A percentile compares a stretch with the other conserved stretches of the same genome.
These are phyloP conservation scores for Biston stratarius DNA, from an alignment of 2,888 invertebrate species.

Conservation along the genomic window DNA sequence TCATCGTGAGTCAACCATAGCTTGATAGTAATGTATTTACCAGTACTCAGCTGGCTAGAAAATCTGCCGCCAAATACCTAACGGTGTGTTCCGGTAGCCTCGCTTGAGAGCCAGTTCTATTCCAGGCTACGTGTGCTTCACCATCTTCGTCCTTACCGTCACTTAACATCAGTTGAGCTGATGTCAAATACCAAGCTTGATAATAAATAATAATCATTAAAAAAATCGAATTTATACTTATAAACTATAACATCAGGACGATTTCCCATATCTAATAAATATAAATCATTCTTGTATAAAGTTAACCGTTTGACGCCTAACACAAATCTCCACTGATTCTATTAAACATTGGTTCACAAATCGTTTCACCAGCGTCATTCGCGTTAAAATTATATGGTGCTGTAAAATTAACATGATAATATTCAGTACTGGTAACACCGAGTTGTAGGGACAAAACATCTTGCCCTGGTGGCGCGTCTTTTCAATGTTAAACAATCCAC, in stretches of 20 bases:
- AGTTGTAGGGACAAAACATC: slow-evolving; percentile 9
- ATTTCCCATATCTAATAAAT: slow-evolving; percentile 8
- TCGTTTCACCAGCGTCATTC: slow-evolving; percentile 38
- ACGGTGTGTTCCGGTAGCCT: no score
- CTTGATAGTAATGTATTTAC: no score
- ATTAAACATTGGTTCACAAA: slow-evolving; percentile 32
- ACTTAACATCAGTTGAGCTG: no score
- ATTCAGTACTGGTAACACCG: slow-evolving; percentile 29
- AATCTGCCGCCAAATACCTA: no score
- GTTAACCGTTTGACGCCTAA: slow-evolving; percentile 17
- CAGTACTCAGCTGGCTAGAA: no score
- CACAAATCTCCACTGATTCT: slow-evolving; percentile 20
- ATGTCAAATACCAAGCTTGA: no score
- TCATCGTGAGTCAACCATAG: no score
- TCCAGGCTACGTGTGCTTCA: no score
- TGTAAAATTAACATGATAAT: slow-evolving; percentile 46
- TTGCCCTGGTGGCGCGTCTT: slow-evolving; percentile 5
- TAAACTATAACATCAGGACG: background rate
- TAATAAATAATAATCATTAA: no score
- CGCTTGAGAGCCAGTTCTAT: no score
- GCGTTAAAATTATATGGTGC: slow-evolving; percentile 34
- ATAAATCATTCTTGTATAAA: slow-evolving; percentile 12
- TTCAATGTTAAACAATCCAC: background rate
- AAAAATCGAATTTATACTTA: no score
- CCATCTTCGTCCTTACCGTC: no score